Evolutionary conservation across 2,797 vertebrate species (phyloP), one percentile per base, ranked within the genome.

Genomic region (Gymnoscopelus microlampas): DNA sequence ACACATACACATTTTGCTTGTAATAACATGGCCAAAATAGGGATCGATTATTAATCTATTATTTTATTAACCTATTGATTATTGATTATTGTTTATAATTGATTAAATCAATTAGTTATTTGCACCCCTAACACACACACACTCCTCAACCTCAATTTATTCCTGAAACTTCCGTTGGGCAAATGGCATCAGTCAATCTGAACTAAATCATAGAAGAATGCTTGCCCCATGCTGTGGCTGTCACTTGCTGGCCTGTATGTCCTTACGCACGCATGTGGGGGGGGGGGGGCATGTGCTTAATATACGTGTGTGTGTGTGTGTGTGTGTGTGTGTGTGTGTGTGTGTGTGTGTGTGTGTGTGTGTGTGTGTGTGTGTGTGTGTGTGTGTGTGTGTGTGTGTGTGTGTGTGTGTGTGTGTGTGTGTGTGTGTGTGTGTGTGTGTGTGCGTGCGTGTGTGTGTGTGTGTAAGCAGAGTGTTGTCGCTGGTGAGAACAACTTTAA

Each of bases 391-490:
- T 51, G 49, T 3, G 49, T 51, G 49, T 13, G 49, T 50, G 49
- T 13, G 49, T 50, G 49, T 14, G 57, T 39, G 57, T 35, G 26
- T 59, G 26, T 35, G 57, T 35, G 57, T 32, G 56, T 58, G 56
- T 32, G 56, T 58, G 56, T 32, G 56, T 58, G 56, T 8, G 56
- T 58, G 56, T 32, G 56, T 58, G 56, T 12, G 56, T 58, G 56
- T 32, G 56, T 26, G 56, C 13, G 23, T 26, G 56, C 29, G 56
- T 58, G 56, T 58, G 24, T 58, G 15, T 58, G 56, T 58, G 19
- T 19, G 19, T 19, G 55, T 57, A 10, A 19, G 55, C 26, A 29
- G 19, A 19, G 26, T 29, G 26, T 2, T 57, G 14, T 24, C 1
- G 15, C 15, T 24, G 9, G 24, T 15, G 50, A 51, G 12, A 13